These are phyloP conservation scores for Cinara cedri DNA, from an alignment of 2,888 invertebrate genomes.

Conservation along the genomic window DNA sequence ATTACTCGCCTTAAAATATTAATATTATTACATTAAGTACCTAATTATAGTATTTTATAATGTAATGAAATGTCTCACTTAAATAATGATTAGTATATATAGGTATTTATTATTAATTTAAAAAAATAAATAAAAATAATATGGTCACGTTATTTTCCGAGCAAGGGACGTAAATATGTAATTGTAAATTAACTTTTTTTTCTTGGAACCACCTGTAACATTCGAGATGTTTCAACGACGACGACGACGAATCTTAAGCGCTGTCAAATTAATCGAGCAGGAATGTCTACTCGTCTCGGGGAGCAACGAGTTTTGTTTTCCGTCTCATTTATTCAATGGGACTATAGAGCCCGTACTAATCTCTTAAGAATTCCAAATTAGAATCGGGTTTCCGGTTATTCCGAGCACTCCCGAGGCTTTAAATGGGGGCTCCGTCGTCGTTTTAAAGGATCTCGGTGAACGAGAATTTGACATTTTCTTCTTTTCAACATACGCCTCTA, in stretches of 20 bases:
- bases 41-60: too few relatives aligned
- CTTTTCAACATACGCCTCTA: not conserved
- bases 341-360: slow-evolving; percentile 35
- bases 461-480: slow-evolving; percentile 39
- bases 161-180: not conserved
- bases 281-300: slow-evolving; percentile 28
- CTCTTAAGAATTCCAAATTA: slow-evolving; percentile 57
- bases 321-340: slow-evolving; percentile 51
- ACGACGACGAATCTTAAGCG: slow-evolving; percentile 24
- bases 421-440: slow-evolving; percentile 34
- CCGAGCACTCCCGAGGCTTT: slow-evolving; percentile 14
- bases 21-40: too few relatives aligned
- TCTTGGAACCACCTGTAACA: slow-evolving; percentile 47
- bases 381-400: slow-evolving; percentile 52
- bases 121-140: too few relatives aligned
- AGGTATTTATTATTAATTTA: too few relatives aligned
- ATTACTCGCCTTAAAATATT: too few relatives aligned
- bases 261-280: slow-evolving; percentile 54
- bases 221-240: slow-evolving; percentile 7
- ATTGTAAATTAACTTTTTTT: too few relatives aligned
- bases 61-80: too few relatives aligned
- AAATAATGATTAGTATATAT: not conserved
- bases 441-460: slow-evolving; percentile 28
- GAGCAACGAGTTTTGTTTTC: slow-evolving; percentile 54
- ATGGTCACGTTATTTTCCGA: not conserved